Base-by-base conservation (phyloP, 1,140 invertebrate species). In the Gryon sp. region DNA sequence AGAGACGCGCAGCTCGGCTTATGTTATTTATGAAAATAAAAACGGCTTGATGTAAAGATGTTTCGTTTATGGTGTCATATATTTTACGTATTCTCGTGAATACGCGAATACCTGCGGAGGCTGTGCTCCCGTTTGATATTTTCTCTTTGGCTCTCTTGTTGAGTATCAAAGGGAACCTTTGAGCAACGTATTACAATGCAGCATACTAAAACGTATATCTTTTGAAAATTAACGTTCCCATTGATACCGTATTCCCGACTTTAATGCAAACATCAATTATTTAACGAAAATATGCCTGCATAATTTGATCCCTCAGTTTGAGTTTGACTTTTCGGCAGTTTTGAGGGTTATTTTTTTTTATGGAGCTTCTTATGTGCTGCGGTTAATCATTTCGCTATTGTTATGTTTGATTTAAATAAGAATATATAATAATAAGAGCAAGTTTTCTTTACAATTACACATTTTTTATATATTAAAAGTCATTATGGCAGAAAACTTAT, bases 31-130 rank as follows among this genome's bases (percentile, higher is more conserved):
- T 75, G 72, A 63, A 69, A 63, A 76, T 76, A 76, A 76, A 76
- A 76, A 63, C 63, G 46, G 52, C 30, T 52, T n/a, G 63, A 46
- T 41, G 46, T 63, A 63, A 76, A 76, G 59, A 76, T 36, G 59
- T 76, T 76, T 60, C 73, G 73, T 69, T 76, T 69, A 76, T 30
- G 45, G 73, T 76, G 63, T 76, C 74, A 59, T 69, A 63, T 70
- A 70, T 70, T 76, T 76, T 50, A 65, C 65, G 59, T 69, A 65
- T 76, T 59, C 65, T 26, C 15, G 74, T 36, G 73, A 68, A 75
- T 68, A 45, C 34, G 53, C 45, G 24, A 45, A 68, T 68, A 75
- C 72, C 62, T 62, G 72, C 45, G 28, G 14, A 63, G 53, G 32
- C 63, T 19, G 20, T 36, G 72, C 62, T 59, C 50, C 26, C 36